A percentile compares a stretch with the other conserved stretches of the same genome.
phyloP scores from a whole-genome alignment of 2,797 vertebrate genomes.

The Limnodromus scolopaceus region DNA sequence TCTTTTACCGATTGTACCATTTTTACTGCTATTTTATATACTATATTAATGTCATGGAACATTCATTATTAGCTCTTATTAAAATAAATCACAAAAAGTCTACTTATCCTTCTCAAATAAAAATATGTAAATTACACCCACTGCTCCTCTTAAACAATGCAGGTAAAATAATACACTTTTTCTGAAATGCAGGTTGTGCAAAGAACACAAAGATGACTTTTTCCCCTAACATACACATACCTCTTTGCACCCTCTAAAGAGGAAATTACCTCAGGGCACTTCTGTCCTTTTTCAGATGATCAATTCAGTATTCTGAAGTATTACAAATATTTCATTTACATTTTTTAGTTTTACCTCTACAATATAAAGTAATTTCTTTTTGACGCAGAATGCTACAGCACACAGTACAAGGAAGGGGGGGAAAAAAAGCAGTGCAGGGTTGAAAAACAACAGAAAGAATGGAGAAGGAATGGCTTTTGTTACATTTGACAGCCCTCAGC shows the following conservation, averaged over 20 bases:
- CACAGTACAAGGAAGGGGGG: background rate
- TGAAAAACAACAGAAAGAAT: constrained; percentile 15
- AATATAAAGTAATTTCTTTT: background rate
- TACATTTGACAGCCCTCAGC: constrained; percentile 51
- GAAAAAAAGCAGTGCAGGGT: background rate
- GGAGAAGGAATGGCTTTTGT: constrained; percentile 52
- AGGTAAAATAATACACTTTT: constrained; percentile 26
- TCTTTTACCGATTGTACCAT: background rate
- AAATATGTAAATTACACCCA: constrained; percentile 24
- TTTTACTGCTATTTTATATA: constrained; percentile 6
- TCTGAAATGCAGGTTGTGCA: background rate
- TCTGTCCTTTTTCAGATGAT: constrained; percentile 6
- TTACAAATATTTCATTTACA: constrained; percentile 11
- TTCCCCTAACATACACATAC: accelerated
- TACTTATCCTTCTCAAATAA: constrained; percentile 18
- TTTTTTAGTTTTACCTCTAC: background rate
- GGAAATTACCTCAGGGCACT: background rate
- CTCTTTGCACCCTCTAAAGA: background rate
- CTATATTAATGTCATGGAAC: background rate
- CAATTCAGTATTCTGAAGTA: background rate
- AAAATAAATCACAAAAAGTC: constrained; percentile 5
- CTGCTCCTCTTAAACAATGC: constrained; percentile 11
- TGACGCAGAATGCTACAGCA: background rate
- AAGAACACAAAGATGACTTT: constrained; percentile 6
- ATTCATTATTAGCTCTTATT: constrained; percentile 17